phyloP scores from a whole-genome alignment of 1,140 invertebrate species.

The Dendrolimus punctatus region DNA sequence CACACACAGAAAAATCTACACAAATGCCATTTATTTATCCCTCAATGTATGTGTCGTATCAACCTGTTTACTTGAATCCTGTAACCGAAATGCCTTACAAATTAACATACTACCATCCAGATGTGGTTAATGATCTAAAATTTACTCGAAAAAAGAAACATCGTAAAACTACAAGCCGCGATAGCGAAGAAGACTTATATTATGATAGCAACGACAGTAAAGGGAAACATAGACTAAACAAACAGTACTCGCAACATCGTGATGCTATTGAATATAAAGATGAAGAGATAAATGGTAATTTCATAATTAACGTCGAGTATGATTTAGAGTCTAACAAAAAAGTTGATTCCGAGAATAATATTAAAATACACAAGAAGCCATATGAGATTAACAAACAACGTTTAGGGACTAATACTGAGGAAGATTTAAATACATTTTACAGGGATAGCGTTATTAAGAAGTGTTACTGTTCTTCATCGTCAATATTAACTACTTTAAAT shows the following conservation, averaged over 20 bases:
- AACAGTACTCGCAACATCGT: constrained; percentile 4
- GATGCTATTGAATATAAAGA: constrained; percentile 1
- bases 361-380: constrained; percentile 1
- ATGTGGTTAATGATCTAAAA: constrained; percentile 15
- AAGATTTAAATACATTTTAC: constrained; percentile 13
- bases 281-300: constrained; percentile 8
- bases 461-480: constrained; percentile 18
- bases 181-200: constrained; percentile 16
- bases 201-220: constrained; percentile 14
- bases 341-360: constrained; percentile 2
- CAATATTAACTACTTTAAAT: neutral
- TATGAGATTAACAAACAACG: constrained; percentile 3
- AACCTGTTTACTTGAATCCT: constrained; percentile 12
- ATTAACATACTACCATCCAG: constrained; percentile 14
- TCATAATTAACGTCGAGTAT: constrained; percentile 9
- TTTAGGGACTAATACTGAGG: constrained; percentile 7
- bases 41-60: constrained; percentile 12
- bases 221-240: constrained; percentile 1
- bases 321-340: neutral
- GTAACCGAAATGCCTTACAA: constrained; percentile 6
- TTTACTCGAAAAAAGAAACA: constrained; percentile 13
- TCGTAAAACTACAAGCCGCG: constrained; percentile 9
- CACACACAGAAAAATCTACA: neutral
- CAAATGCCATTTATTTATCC: neutral
- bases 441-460: constrained; percentile 12